These are phyloP conservation scores for Sebastes vulpes DNA, from an alignment of 2,797 vertebrate genomes.

Conservation along the genomic window DNA sequence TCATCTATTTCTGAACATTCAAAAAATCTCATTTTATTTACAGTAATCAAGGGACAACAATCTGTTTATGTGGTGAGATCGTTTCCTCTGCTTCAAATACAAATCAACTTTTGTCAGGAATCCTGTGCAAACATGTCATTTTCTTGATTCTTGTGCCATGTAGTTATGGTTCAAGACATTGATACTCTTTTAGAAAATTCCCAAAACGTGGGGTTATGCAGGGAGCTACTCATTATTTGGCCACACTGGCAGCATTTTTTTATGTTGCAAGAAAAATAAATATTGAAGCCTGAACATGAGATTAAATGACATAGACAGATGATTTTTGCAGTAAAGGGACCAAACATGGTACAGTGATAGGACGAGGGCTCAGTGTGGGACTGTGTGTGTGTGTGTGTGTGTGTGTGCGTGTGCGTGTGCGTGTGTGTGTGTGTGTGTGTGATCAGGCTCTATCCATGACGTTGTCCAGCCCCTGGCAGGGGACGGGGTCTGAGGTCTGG, in stretches of 20 bases:
- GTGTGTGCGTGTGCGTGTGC: conserved; percentile 18
- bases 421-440: conserved; percentile 24
- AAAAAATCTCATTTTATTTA: neutral
- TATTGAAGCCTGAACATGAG: conserved; percentile 19
- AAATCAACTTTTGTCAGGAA: neutral
- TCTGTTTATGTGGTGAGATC: neutral
- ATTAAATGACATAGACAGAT: conserved; percentile 31
- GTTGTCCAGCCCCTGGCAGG: conserved; percentile 61
- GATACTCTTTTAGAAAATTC: neutral
- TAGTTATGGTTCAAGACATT: neutral
- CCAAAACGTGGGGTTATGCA: neutral
- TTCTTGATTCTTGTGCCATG: neutral
- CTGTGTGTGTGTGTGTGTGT: conserved; percentile 16
- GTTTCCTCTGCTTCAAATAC: neutral
- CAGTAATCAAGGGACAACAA: conserved; percentile 9
- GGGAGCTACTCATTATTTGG: conserved; percentile 7
- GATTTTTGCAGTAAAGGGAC: conserved; percentile 16
- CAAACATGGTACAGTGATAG: conserved; percentile 44
- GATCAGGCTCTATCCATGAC: conserved; percentile 44
- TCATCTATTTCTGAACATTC: neutral
- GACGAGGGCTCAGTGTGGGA: neutral
- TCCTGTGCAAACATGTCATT: neutral
- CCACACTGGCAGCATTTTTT: neutral
- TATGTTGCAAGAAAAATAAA: conserved; percentile 29
- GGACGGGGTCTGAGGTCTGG: conserved; percentile 68